Conservation (phyloP, 2,797 vertebrate species). For the Hippopotamyrus pictus region DNA sequence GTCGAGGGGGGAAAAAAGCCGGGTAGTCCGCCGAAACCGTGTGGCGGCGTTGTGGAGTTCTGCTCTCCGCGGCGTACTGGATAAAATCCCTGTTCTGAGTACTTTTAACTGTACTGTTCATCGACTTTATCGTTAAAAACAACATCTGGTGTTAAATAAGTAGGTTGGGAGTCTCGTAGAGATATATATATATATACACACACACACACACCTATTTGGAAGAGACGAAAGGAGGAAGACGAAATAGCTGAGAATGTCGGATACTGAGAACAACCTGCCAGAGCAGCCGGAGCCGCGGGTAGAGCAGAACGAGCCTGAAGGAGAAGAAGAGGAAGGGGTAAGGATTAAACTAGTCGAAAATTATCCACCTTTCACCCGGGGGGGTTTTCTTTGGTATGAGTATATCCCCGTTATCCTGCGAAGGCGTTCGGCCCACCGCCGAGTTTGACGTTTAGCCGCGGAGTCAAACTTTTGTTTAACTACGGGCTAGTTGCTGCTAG, state of each 20-base stretch:
- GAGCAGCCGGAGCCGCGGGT: slow-evolving; percentile 55
- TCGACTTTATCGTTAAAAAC: neutral
- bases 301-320: slow-evolving; percentile 50
- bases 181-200: neutral
- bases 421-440: neutral
- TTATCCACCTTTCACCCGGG: neutral
- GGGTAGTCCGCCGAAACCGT: neutral
- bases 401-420: neutral
- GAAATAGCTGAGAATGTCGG: slow-evolving; percentile 53
- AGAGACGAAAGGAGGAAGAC: neutral
- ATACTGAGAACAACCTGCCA: slow-evolving; percentile 54
- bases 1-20: neutral
- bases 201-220: neutral
- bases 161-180: neutral
- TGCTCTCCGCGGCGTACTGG: neutral
- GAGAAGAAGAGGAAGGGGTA: slow-evolving; percentile 17
- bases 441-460: neutral
- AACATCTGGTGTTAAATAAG: neutral
- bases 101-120: neutral
- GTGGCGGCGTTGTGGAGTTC: neutral
- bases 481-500: neutral
- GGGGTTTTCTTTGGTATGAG: neutral
- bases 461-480: neutral
- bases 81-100: neutral
- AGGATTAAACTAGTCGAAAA: neutral